A percentile compares a stretch with the other conserved stretches of the same genome.
These are phyloP conservation scores for Abrostola tripartita DNA, from an alignment of 2,888 invertebrate species.

Conservation along the genomic window DNA sequence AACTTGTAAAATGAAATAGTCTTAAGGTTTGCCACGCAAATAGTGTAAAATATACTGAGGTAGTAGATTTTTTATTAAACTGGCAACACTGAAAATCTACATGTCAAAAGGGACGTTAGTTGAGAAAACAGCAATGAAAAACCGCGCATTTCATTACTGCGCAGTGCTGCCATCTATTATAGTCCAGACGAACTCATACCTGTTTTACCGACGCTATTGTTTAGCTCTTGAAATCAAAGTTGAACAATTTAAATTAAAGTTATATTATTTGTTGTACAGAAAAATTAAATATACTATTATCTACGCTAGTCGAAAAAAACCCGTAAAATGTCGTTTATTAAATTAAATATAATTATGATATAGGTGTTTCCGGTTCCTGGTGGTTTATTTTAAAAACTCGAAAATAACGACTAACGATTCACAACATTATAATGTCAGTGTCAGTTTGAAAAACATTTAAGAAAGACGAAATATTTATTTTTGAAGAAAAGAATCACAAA, in stretches of 20 bases:
- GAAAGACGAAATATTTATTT: neutral
- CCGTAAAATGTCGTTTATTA: neutral
- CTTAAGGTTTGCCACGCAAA: too few relatives aligned
- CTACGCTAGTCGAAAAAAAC: neutral
- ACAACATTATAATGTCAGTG: slow-evolving; percentile 12
- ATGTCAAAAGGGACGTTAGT: slow-evolving; percentile 70
- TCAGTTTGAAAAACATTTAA: slow-evolving; percentile 20
- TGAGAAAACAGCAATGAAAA: slow-evolving; percentile 66
- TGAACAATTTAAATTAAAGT: too few relatives aligned
- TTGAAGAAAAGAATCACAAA: neutral
- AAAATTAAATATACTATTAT: neutral
- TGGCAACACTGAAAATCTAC: slow-evolving; percentile 62
- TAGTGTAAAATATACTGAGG: slow-evolving; percentile 31
- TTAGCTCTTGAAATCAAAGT: too few relatives aligned
- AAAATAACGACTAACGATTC: slow-evolving; percentile 26
- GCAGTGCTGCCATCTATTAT: slow-evolving; percentile 72
- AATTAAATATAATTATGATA: neutral
- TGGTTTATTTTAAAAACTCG: slow-evolving; percentile 34
- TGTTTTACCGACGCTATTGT: slow-evolving; percentile 57
- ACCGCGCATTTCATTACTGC: slow-evolving; percentile 70
- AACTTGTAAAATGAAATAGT: too few relatives aligned
- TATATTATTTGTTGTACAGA: neutral
- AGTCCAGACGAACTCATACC: slow-evolving; percentile 19
- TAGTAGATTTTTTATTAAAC: slow-evolving; percentile 37
- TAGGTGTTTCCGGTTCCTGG: slow-evolving; percentile 45